Conservation (phyloP, 1,140 invertebrate species). For the Drosophila azteca region DNA sequence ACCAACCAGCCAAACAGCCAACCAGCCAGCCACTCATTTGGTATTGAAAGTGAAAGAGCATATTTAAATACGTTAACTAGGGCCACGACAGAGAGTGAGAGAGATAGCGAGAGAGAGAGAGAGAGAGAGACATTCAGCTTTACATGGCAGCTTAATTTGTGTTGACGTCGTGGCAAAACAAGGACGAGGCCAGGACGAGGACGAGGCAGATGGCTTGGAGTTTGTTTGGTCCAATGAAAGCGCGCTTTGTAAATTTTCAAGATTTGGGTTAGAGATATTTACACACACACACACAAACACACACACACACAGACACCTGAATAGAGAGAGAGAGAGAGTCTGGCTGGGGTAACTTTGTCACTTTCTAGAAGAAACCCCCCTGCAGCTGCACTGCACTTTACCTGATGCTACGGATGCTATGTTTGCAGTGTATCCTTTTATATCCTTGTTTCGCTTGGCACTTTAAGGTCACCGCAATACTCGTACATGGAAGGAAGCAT, state of each 20-base stretch:
- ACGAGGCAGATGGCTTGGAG: not conserved
- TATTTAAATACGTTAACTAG: slow-evolving; percentile 71
- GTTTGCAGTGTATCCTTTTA: no score
- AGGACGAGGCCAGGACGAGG: not conserved
- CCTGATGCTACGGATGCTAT: not conserved
- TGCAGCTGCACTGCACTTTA: slow-evolving; percentile 27
- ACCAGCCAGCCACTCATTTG: slow-evolving; percentile 69
- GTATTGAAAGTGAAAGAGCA: slow-evolving; percentile 80
- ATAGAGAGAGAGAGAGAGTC: slow-evolving; percentile 8
- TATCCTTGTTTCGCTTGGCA: no score
- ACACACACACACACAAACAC: slow-evolving; percentile 32
- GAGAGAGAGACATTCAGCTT: slow-evolving; percentile 37
- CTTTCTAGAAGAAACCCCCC: not conserved
- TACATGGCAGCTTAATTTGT: slow-evolving; percentile 74
- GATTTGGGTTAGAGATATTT: slow-evolving; percentile 74
- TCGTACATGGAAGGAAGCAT: slow-evolving; percentile 1
- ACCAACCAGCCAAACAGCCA: slow-evolving; percentile 18
- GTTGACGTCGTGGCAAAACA: slow-evolving; percentile 57
- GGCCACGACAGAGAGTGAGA: no score
- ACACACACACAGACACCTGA: slow-evolving; percentile 18
- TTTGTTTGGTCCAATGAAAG: slow-evolving; percentile 28
- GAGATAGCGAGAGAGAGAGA: not conserved
- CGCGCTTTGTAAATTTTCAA: slow-evolving; percentile 72
- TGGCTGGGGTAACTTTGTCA: slow-evolving; percentile 16
- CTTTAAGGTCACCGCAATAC: slow-evolving; percentile 3